Percentiles rank a stretch among this genome's conserved stretches.
These are phyloP conservation scores for Enteromius thamalakanensis DNA, from an alignment of 2,797 vertebrate genomes.

Conservation along the genomic window DNA sequence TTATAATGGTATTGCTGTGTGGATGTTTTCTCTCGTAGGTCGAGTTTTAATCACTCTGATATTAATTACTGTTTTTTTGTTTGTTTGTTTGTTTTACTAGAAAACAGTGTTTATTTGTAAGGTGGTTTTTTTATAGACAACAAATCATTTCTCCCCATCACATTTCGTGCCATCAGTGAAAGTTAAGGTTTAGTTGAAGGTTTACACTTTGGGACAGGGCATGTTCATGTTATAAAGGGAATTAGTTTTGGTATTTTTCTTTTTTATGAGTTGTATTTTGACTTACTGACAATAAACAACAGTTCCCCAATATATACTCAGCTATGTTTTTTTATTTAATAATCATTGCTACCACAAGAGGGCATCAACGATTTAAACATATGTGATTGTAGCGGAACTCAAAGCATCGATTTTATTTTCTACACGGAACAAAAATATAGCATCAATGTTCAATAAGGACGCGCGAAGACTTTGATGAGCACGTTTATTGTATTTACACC, in stretches of 20 bases:
- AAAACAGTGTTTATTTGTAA: background rate
- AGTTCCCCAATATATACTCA: background rate
- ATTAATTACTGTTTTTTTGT: background rate
- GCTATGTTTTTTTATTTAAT: background rate
- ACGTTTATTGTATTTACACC: background rate
- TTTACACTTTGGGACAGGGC: background rate
- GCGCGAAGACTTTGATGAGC: background rate
- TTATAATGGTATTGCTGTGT: background rate
- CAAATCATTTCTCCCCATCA: background rate
- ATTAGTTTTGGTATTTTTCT: background rate
- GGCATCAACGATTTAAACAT: constrained; percentile 8
- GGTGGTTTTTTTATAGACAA: background rate
- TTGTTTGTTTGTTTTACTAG: background rate
- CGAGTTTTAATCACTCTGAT: background rate
- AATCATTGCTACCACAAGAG: background rate
- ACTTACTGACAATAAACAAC: background rate
- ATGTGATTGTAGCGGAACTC: constrained; percentile 21
- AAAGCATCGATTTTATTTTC: background rate
- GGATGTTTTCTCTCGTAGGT: background rate
- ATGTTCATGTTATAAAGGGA: background rate
- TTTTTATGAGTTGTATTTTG: background rate
- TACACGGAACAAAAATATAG: constrained; percentile 45
- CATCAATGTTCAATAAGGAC: background rate
- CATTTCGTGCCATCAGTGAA: background rate
- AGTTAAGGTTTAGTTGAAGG: background rate